Conservation (phyloP, 2,888 invertebrate species). For the Ferdinandea cuprea region DNA sequence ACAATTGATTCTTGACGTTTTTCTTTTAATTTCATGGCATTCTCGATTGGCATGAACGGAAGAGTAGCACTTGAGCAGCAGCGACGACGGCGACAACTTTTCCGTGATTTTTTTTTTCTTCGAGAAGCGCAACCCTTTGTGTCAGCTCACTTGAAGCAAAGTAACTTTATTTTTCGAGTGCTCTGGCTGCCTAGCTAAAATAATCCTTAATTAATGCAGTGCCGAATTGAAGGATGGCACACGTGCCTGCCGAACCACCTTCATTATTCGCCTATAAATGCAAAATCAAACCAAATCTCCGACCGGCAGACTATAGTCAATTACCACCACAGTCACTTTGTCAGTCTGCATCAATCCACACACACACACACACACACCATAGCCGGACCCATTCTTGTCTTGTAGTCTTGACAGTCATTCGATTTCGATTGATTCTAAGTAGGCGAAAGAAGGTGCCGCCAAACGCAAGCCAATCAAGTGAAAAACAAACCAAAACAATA, state of each 20-base stretch:
- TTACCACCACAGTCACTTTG: slow-evolving; percentile 41
- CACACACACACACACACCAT: too few relatives aligned
- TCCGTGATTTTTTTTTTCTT: slow-evolving; percentile 6
- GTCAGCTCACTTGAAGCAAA: slow-evolving; percentile 48
- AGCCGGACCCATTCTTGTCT: too few relatives aligned
- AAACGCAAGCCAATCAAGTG: slow-evolving; percentile 23
- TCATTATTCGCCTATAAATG: slow-evolving; percentile 26
- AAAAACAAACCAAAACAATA: slow-evolving; percentile 13
- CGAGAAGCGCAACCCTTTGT: slow-evolving; percentile 54
- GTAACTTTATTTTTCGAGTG: slow-evolving; percentile 62
- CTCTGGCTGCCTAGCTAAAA: slow-evolving; percentile 20
- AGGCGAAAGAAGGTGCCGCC: slow-evolving; percentile 46
- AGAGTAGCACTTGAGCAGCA: slow-evolving; percentile 57
- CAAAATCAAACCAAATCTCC: slow-evolving; percentile 43
- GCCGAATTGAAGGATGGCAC: slow-evolving; percentile 43
- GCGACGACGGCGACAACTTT: slow-evolving; percentile 52
- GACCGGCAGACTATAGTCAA: slow-evolving; percentile 25
- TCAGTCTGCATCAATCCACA: slow-evolving; percentile 32
- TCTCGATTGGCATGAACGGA: slow-evolving; percentile 35
- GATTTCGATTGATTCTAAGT: slow-evolving; percentile 64
- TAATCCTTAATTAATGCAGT: slow-evolving; percentile 64
- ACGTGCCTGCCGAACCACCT: slow-evolving; percentile 45
- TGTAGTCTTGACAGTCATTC: slow-evolving; percentile 53
- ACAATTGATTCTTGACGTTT: slow-evolving; percentile 43
- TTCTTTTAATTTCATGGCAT: not conserved